phyloP scores from a whole-genome alignment of 2,113 vertebrate species.

The Lamprologus speciosus region DNA sequence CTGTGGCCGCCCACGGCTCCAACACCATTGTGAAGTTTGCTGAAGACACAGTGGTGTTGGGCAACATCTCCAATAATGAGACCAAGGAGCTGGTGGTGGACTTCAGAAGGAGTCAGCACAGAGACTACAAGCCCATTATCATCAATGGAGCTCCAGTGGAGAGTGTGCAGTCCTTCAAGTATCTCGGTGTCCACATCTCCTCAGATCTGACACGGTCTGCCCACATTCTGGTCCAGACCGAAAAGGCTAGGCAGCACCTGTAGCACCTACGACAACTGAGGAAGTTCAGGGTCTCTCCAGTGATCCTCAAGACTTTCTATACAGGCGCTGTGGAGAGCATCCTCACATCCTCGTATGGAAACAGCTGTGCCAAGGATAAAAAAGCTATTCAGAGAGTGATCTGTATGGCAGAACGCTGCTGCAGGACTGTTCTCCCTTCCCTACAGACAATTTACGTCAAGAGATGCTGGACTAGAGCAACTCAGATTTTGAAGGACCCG shows the following conservation, averaged over 20 bases:
- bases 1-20: rapidly evolving
- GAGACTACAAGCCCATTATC: too few species aligned
- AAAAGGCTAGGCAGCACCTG: neutral
- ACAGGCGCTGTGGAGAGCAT: neutral
- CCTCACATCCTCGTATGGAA: neutral
- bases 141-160: rapidly evolving
- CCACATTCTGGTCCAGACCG: rapidly evolving
- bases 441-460: neutral
- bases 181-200: too few species aligned
- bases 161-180: too few species aligned
- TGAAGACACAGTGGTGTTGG: too few species aligned
- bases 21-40: too few species aligned
- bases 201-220: too few species aligned
- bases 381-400: neutral
- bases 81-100: too few species aligned
- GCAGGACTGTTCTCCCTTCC: neutral
- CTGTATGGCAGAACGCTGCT: neutral
- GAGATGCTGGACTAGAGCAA: too few species aligned
- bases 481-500: too few species aligned
- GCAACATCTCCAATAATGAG: rapidly evolving
- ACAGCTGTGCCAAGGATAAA: rapidly evolving
- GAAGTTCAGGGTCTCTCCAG: neutral
- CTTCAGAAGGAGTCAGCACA: too few species aligned
- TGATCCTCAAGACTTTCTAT: neutral
- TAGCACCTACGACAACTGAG: neutral